Evolutionary conservation across 2,113 vertebrate species (phyloP), one percentile per base, ranked within the genome.

Genomic region (Sander vitreus): DNA sequence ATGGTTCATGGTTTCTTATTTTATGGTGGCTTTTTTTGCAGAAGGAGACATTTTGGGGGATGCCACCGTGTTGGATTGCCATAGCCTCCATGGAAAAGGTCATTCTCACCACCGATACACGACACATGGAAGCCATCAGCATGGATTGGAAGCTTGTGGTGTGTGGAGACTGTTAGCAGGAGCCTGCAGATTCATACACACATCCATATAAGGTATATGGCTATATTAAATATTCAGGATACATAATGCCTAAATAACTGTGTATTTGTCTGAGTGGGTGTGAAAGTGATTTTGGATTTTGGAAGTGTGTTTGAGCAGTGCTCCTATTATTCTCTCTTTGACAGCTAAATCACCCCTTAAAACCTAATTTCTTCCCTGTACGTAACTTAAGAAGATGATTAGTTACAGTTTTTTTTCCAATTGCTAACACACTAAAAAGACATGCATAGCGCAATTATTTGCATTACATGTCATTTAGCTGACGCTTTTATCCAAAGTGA

Each of bases 41-140:
- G 73, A 64, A 18, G 85, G 84, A 84, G 73, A 76, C 69, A 74
- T 90, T 90, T 89, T 78, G 73, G 86, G 81, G 87, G 85, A 92
- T 85, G 87, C 88, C 91, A 87, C 70, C 88, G 77, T 81, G 85
- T 87, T 33, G 53, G 86, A 69, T 68, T 86, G 85, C 79, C 84
- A 43, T 11, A 11, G 39, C 39, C 86, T 89, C 76, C 80, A 83
- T 53, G 81, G 85, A 87, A 88, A 93, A 91, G 90, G 89, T 89
- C 69, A 66, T 78, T 84, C 88, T 75, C 81, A 76, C 77, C 43
- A 65, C 70, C 43, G 85, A 82, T 80, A 74, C 64, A 57, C 58
- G 63, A 88, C 91, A 92, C 88, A 92, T 94, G 92, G 93, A 93
- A 92, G 78, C 85, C 86, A 93, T 94, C 91, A 92, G 78, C 66